Base-by-base conservation (phyloP, 2,888 invertebrate species). In the Drosophila lacicola region DNA sequence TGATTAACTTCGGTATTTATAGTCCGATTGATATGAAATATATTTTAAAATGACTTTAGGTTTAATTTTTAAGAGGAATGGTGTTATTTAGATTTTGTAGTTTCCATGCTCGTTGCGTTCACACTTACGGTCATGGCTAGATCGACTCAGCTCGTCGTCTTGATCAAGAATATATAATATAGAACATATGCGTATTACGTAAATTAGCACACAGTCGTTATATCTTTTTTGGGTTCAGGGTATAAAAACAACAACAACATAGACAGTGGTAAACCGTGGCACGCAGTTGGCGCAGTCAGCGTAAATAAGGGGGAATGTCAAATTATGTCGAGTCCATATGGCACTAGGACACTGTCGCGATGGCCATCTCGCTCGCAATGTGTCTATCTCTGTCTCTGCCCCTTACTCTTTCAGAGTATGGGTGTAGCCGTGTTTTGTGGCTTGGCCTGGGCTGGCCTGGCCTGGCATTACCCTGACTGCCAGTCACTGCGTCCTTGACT, bases 241-340 rank as follows among this genome's bases (percentile, higher is more conserved):
- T 25, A 55, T 58, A 62, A 65, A 56, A 62, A 47, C 42, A 54
- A 34, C 29, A 25, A 13, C 37, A 21, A 11, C 66, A 29, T 34
- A 8, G 33, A n/a, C 36, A 41, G 14, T n/a, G 54, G 13, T 37
- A 53, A 41, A 45, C 45, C 47, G 65, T 53, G 72, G 69, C 69
- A 69, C 68, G 62, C 70, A 74, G 72, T 72, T 80, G 81, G 72
- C 70, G 53, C 65, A 78, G 70, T 84, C 80, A 81, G 65, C 74
- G 78, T 53, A 80, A 86, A 86, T 17, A 17, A 17, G 17, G 17
- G 17, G 77, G 83, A 78, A 69, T 80, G 75, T 72, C 88, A 85
- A 74, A 70, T 85, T 74, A 57, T 68, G 89, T 71, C 82, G 73
- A 66, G 72, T 71, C 64, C 74, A 74, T 67, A 80, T 88, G 86